Conservation (phyloP, 2,113 vertebrate genomes). For the Microtus ochrogaster region DNA sequence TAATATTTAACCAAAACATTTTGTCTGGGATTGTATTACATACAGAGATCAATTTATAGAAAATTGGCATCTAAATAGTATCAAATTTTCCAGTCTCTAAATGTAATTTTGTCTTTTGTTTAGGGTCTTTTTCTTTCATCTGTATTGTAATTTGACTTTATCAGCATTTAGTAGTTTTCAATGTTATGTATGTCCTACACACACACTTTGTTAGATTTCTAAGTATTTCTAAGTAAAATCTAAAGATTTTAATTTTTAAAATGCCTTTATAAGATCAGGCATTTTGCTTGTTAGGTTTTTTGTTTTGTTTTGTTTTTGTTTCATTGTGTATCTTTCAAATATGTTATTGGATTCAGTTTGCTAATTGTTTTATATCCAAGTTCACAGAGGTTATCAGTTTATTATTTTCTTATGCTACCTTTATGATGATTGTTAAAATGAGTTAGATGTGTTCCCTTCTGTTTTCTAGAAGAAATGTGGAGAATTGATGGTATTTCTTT, state of each 20-base stretch:
- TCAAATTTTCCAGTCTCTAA: not conserved
- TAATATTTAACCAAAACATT: not conserved
- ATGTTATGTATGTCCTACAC: not conserved
- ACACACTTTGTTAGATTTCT: conserved; percentile 38
- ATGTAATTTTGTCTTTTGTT: not conserved
- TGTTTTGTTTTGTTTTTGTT: not conserved
- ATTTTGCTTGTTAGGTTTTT: not conserved
- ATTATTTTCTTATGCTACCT: conserved; percentile 27
- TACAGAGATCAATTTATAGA: not conserved
- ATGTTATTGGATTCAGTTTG: conserved; percentile 12
- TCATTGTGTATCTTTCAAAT: not conserved
- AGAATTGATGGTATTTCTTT: conserved; percentile 12
- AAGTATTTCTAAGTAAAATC: conserved; percentile 10
- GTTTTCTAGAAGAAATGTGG: conserved; percentile 17
- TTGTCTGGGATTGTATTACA: not conserved
- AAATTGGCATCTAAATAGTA: not conserved
- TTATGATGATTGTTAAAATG: not conserved
- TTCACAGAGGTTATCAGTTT: not conserved
- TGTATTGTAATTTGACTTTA: conserved; percentile 21
- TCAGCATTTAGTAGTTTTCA: conserved; percentile 15
- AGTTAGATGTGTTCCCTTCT: not conserved
- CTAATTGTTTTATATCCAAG: conserved; percentile 4
- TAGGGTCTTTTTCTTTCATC: not conserved
- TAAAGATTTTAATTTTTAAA: not conserved
- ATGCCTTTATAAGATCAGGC: not conserved